Evolutionary conservation across 2,113 vertebrate genomes (phyloP).

Genomic region (Phylloscopus whistleri): DNA sequence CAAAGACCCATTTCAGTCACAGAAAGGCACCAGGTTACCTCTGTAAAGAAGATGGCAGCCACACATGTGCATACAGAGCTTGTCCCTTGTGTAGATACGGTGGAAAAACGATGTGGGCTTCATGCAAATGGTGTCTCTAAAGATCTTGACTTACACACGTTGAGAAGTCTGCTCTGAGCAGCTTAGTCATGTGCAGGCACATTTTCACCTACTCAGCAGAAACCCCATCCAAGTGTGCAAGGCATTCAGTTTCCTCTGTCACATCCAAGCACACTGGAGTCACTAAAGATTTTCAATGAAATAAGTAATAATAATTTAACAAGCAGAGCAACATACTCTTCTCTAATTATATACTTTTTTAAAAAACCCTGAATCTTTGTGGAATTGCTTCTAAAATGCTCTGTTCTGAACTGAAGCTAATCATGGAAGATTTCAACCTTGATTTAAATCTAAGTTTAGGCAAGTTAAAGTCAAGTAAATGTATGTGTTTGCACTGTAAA

Average conservation of each 20-base stretch:
- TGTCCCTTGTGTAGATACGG: not conserved
- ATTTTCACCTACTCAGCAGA: not conserved
- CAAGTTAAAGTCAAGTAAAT: not conserved
- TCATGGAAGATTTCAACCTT: not conserved
- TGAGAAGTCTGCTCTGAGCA: not conserved
- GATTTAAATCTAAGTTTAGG: not conserved
- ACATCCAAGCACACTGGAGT: not conserved
- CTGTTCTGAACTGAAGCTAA: not conserved
- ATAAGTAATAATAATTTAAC: not conserved
- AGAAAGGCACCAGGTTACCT: fast-evolving
- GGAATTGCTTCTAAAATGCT: not conserved
- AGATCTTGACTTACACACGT: not conserved
- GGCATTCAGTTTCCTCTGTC: not conserved
- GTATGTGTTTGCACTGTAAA: fast-evolving
- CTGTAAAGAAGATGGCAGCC: not conserved
- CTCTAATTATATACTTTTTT: not conserved
- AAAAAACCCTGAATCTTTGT: not conserved
- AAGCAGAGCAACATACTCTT: not conserved
- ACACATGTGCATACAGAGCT: fast-evolving
- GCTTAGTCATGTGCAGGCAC: not conserved
- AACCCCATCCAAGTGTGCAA: not conserved
- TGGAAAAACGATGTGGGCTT: not conserved
- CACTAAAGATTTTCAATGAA: not conserved
- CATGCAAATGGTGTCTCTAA: not conserved
- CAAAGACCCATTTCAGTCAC: not conserved